Conservation (phyloP, 2,113 vertebrate species). For the Mustelus asterias region DNA sequence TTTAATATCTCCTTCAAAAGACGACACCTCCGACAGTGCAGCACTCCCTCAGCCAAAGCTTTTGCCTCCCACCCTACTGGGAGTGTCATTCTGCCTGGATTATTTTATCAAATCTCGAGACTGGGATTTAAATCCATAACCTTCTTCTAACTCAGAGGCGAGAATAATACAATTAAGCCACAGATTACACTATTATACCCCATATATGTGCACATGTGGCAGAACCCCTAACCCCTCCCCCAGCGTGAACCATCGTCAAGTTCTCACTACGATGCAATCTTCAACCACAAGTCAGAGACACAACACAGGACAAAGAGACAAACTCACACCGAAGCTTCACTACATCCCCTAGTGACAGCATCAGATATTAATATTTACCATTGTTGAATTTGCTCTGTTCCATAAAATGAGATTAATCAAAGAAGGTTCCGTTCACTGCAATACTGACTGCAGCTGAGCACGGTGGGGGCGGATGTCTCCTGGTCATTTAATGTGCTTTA, state of each 20-base stretch:
- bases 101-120: neutral
- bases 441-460: neutral
- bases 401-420: neutral
- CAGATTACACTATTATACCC: neutral
- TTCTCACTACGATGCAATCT: neutral
- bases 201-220: neutral
- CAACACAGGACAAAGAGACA: neutral
- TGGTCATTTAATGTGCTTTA: neutral
- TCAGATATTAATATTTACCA: slow-evolving; percentile 18
- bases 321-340: neutral
- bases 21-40: neutral
- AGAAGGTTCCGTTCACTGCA: too few relatives aligned
- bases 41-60: neutral
- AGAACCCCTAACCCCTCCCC: neutral
- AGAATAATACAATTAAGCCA: neutral
- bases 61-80: neutral
- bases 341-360: neutral
- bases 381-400: neutral
- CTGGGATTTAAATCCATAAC: neutral
- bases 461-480: neutral
- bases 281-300: neutral
- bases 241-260: neutral
- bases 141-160: neutral
- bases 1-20: neutral
- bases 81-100: neutral